phyloP scores from a whole-genome alignment of 2,888 invertebrate genomes.

The Hirtodrosophila histrioides region DNA sequence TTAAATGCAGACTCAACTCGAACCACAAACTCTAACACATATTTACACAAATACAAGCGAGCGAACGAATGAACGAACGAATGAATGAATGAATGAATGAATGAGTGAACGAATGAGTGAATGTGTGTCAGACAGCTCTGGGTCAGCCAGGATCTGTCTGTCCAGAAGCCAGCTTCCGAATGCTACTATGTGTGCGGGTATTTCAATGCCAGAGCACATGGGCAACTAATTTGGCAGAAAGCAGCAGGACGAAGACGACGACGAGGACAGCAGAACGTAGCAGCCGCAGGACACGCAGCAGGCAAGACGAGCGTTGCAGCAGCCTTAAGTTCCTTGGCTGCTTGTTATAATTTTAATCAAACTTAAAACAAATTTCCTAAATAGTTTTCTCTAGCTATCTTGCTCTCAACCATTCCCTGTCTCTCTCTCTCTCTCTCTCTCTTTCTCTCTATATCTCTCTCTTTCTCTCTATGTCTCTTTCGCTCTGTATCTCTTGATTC shows the following conservation, averaged over 20 bases:
- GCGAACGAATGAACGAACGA: constrained; percentile 35
- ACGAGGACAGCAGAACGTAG: background rate
- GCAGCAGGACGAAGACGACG: background rate
- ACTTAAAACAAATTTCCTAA: constrained; percentile 67
- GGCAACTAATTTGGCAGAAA: constrained; percentile 48
- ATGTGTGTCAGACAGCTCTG: constrained; percentile 29
- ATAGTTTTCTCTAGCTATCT: constrained; percentile 49
- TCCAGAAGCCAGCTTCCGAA: background rate
- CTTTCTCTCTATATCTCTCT: constrained; percentile 1
- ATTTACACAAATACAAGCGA: constrained; percentile 5
- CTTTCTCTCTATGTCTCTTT: background rate
- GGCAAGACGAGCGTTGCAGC: background rate
- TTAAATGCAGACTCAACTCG: constrained; percentile 69
- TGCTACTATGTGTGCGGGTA: constrained; percentile 2
- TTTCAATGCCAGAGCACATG: constrained; percentile 43
- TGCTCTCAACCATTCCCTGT: too few relatives aligned
- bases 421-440: too few relatives aligned
- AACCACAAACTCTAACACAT: constrained; percentile 52
- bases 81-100: constrained; percentile 14
- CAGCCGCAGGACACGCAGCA: background rate
- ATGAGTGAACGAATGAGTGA: constrained; percentile 29
- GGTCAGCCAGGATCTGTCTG: constrained; percentile 29
- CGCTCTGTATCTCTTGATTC: background rate
- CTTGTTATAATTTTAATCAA: constrained; percentile 68
- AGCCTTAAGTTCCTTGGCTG: constrained; percentile 27